Evolutionary conservation across 2,113 vertebrate species (phyloP), one percentile per base, ranked within the genome.

Genomic region (Promerops cafer): DNA sequence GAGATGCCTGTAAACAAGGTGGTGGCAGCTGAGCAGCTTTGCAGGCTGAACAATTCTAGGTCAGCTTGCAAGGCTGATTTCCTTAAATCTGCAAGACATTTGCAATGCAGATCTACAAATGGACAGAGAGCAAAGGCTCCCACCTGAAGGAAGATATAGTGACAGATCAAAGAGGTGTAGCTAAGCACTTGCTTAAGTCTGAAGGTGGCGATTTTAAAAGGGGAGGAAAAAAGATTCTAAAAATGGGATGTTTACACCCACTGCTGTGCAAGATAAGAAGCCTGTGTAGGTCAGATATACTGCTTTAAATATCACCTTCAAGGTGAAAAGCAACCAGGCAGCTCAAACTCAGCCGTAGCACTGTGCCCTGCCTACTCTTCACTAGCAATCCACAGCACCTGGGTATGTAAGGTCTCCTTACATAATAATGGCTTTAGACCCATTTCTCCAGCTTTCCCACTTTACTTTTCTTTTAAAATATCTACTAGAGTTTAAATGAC

Each of bases 231-330:
- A 74, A 70, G 59, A 76, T 89, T 66, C 83, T 90, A 90, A 90
- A 96, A 93, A 89, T 35, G 49, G 56, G 39, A 84, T 42, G 69
- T 77, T 94, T 77, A 93, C 47, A 0, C 69, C 69, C 52, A 78
- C 81, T 94, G 74, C 74, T 64, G 69, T 75, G 56, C 69, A 90
- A 87, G 85, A 49, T 79, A 95, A 93, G 78, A 81, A 89, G 60
- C 40, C 79, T 93, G 79, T 76, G 70, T 20, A 93, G 61, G 57
- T 94, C 88, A 95, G 82, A 74, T 83, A 90, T 40, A 90, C 72
- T 72, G n/a, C 82, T 93, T 91, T 93, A 92, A 81, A 93, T 37
- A 93, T 93, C 75, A 93, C 70, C 82, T 95, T 90, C 90, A 93
- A 65, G 54, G 37, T 42, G 27, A 76, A 75, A 89, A 83, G 59